Evolutionary conservation across 2,888 invertebrate species (phyloP).

Genomic region (Ectobius pallidus): DNA sequence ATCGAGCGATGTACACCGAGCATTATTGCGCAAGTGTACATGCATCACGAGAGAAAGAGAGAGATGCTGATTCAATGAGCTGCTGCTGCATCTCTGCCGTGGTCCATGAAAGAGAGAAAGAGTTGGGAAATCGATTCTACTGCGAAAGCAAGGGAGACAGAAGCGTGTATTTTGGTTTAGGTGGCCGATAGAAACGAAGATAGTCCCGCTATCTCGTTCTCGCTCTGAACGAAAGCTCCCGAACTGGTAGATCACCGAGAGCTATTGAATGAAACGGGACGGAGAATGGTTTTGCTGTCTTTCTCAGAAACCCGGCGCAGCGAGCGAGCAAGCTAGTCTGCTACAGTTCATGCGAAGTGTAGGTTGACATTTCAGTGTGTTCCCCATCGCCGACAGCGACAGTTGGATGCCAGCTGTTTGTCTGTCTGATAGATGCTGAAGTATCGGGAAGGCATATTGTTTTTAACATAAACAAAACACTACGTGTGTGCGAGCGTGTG

Average conservation of each 20-base stretch:
- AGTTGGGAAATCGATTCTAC: background rate
- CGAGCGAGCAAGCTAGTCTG: background rate
- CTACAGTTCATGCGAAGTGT: background rate
- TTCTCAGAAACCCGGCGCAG: background rate
- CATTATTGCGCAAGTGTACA: conserved; percentile 2
- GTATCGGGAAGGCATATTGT: background rate
- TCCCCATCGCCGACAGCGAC: background rate
- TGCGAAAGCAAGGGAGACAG: background rate
- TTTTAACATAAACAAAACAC: background rate
- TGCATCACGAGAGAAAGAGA: background rate
- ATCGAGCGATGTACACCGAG: background rate
- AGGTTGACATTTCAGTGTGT: background rate
- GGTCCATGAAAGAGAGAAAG: background rate
- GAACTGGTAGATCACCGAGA: conserved; percentile 5
- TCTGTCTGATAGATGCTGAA: background rate
- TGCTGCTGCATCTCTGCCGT: no score
- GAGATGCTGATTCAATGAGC: no score
- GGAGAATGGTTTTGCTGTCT: background rate
- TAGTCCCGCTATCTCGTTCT: background rate
- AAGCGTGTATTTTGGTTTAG: background rate
- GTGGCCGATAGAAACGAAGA: no score
- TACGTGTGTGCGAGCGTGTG: background rate
- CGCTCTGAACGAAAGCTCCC: background rate
- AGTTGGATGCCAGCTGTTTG: background rate
- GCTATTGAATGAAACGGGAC: background rate